Evolutionary conservation across 2,113 vertebrate species (phyloP).

Genomic region (Vulpes ferrilata): DNA sequence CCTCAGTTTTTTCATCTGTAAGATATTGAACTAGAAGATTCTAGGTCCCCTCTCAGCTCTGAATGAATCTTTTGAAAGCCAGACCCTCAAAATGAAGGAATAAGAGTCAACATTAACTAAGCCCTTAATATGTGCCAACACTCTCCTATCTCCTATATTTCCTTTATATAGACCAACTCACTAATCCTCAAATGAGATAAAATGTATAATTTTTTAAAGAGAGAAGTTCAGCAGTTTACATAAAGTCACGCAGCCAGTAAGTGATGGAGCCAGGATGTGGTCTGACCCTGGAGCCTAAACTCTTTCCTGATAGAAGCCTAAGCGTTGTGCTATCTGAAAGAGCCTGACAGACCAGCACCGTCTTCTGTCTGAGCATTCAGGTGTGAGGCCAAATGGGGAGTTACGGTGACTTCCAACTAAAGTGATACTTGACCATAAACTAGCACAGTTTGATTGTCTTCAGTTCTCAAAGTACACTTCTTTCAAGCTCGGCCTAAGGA

Average conservation of each 20-base stretch:
- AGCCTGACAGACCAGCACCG: too few species aligned
- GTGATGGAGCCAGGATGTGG: background rate
- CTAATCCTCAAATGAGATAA: background rate
- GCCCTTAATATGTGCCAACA: background rate
- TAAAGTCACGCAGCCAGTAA: background rate
- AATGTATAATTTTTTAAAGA: background rate
- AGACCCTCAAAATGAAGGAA: slow-evolving; percentile 1
- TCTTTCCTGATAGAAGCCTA: background rate
- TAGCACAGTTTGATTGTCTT: background rate
- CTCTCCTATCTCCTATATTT: background rate
- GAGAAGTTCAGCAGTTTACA: background rate
- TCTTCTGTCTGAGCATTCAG: background rate
- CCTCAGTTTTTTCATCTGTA: slow-evolving; percentile 20
- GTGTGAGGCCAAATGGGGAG: background rate
- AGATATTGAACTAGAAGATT: background rate
- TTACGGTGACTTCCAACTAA: background rate
- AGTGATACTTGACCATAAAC: background rate
- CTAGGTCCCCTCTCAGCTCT: background rate
- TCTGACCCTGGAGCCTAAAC: background rate
- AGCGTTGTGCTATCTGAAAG: background rate
- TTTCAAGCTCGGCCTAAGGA: background rate
- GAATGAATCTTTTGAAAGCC: slow-evolving; percentile 48
- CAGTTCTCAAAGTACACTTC: background rate
- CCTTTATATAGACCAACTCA: background rate
- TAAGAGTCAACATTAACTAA: background rate